Conservation (phyloP, 2,888 invertebrate genomes). For the Drosophila stalkeri region DNA sequence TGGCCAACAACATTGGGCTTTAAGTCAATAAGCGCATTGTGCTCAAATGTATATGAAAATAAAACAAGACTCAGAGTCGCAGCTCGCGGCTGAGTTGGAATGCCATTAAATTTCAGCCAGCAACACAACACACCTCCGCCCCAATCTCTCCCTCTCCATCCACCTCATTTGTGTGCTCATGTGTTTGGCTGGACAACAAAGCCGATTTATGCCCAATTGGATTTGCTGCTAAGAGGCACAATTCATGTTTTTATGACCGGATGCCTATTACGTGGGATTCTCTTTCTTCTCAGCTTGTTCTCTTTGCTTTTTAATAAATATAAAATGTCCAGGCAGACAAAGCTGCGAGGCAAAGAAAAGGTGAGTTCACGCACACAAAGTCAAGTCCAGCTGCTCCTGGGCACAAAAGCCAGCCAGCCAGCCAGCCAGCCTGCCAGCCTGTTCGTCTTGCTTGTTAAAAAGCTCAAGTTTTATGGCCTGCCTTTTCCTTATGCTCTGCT, state of each 20-base stretch:
- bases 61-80: neutral
- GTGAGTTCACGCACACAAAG: slow-evolving; percentile 56
- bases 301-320: slow-evolving; percentile 75
- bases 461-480: slow-evolving; percentile 80
- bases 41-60: slow-evolving; percentile 79
- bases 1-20: slow-evolving; percentile 75
- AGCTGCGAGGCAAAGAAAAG: slow-evolving; percentile 42
- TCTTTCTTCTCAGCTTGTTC: neutral
- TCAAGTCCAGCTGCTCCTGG: slow-evolving; percentile 52
- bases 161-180: slow-evolving; percentile 44
- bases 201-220: slow-evolving; percentile 81
- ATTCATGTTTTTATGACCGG: slow-evolving; percentile 80
- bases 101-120: slow-evolving; percentile 46
- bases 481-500: slow-evolving; percentile 40
- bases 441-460: slow-evolving; percentile 71
- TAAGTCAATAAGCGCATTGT: slow-evolving; percentile 82
- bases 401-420: slow-evolving; percentile 53
- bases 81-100: neutral
- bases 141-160: neutral
- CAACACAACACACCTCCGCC: slow-evolving; percentile 12
- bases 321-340: slow-evolving; percentile 65
- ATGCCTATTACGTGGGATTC: slow-evolving; percentile 68
- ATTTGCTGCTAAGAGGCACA: slow-evolving; percentile 81
- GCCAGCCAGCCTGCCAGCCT: too few relatives aligned
- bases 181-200: slow-evolving; percentile 64